phyloP scores from a whole-genome alignment of 1,140 invertebrate genomes.

The Trichonephila clavata region DNA sequence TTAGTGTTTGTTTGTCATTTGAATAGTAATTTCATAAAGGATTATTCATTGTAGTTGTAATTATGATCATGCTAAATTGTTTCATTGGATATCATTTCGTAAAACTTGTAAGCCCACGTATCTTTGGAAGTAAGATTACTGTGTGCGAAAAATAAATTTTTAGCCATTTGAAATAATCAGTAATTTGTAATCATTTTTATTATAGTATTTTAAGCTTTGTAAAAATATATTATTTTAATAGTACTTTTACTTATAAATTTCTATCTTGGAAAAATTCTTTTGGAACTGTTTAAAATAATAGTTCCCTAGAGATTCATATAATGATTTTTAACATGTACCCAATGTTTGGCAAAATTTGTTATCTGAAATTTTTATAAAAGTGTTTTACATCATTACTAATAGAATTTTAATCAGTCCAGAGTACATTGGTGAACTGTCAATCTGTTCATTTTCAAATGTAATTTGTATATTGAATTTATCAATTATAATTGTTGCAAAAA shows the following conservation, averaged over 20 bases:
- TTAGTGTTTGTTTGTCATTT: too few relatives aligned
- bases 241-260: constrained; percentile 11
- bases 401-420: neutral
- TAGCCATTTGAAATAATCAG: neutral
- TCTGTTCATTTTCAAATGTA: too few relatives aligned
- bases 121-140: neutral
- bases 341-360: neutral
- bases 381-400: neutral
- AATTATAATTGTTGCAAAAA: too few relatives aligned
- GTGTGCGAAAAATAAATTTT: neutral
- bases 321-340: neutral
- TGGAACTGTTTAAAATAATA: neutral
- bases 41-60: too few relatives aligned
- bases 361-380: neutral
- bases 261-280: neutral
- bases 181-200: neutral
- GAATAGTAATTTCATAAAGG: too few relatives aligned
- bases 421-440: neutral
- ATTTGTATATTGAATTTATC: too few relatives aligned
- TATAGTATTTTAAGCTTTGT: neutral
- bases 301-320: neutral
- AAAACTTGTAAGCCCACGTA: neutral
- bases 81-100: too few relatives aligned
- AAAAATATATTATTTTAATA: neutral
- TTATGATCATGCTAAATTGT: neutral